Percentiles rank a stretch among this genome's conserved stretches.
These are phyloP conservation scores for Nematostella vectensis DNA, from an alignment of 92 coral and sea anemone species.

Conservation along the genomic window DNA sequence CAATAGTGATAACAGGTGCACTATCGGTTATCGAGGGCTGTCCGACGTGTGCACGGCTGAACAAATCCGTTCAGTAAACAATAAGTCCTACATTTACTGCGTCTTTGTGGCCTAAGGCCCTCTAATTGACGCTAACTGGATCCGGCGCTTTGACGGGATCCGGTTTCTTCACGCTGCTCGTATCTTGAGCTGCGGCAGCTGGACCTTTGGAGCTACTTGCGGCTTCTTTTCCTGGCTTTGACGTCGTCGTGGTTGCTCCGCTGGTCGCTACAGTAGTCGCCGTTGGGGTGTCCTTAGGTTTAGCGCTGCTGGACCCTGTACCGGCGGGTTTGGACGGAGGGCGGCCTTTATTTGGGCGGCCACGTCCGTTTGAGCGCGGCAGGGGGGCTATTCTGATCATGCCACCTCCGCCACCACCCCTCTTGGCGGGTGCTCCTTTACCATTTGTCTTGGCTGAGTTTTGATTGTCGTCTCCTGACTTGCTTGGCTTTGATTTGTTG, in stretches of 20 bases:
- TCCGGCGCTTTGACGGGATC: conserved; percentile 45
- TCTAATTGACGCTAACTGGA: conserved; percentile 19
- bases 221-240: conserved; percentile 21
- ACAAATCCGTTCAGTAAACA: too few relatives aligned
- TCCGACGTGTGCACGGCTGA: too few relatives aligned
- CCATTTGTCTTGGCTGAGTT: conserved; percentile 37
- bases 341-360: conserved; percentile 35
- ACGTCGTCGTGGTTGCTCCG: conserved; percentile 10
- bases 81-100: too few relatives aligned
- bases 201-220: conserved; percentile 20
- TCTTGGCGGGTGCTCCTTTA: conserved; percentile 37
- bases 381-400: conserved; percentile 44
- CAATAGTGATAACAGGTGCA: too few relatives aligned
- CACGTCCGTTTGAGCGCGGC: conserved; percentile 20
- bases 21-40: too few relatives aligned
- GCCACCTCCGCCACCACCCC: conserved; percentile 24
- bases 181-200: conserved; percentile 19
- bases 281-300: conserved; percentile 6
- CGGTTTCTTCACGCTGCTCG: conserved; percentile 57
- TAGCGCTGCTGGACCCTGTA: conserved; percentile 25
- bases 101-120: too few relatives aligned
- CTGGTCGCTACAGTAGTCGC: conserved; percentile 16
- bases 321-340: conserved; percentile 27
- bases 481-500: conserved; percentile 64
- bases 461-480: conserved; percentile 47